Evolutionary conservation across 35 echinoderm and acorn worm species (phyloP).

Genomic region (Apostichopus parvimensis): DNA sequence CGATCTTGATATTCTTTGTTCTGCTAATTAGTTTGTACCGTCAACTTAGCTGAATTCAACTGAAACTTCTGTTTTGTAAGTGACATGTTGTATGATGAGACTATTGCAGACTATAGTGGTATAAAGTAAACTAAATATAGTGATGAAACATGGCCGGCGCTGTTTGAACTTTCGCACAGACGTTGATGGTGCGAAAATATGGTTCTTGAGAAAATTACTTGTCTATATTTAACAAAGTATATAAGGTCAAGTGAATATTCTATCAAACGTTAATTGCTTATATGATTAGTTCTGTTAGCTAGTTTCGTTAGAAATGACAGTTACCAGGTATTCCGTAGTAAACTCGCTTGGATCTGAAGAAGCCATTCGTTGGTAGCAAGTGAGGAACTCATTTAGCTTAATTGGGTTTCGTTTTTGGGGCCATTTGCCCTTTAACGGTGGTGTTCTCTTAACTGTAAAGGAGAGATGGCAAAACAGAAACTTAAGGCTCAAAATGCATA

Average conservation of each 20-base stretch:
- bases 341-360: slow-evolving; percentile 5
- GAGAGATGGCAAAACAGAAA: too few species aligned
- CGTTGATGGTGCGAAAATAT: background rate
- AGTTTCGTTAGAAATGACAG: too few species aligned
- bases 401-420: background rate
- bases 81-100: background rate
- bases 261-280: background rate
- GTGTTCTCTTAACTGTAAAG: background rate
- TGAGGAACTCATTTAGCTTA: background rate
- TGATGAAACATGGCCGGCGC: background rate
- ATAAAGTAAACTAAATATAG: background rate
- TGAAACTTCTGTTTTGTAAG: too few species aligned
- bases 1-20: too few species aligned
- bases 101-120: background rate
- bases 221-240: background rate
- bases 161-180: background rate
- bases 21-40: too few species aligned
- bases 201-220: background rate
- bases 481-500: too few species aligned
- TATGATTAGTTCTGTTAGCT: too few species aligned
- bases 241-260: background rate
- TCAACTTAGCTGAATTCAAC: too few species aligned
- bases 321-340: background rate
- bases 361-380: background rate
- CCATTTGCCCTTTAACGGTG: background rate